A percentile compares a stretch with the other conserved stretches of the same genome.
These are phyloP conservation scores for Zenarchopterus dispar DNA, from an alignment of 2,797 vertebrate genomes.

Conservation along the genomic window DNA sequence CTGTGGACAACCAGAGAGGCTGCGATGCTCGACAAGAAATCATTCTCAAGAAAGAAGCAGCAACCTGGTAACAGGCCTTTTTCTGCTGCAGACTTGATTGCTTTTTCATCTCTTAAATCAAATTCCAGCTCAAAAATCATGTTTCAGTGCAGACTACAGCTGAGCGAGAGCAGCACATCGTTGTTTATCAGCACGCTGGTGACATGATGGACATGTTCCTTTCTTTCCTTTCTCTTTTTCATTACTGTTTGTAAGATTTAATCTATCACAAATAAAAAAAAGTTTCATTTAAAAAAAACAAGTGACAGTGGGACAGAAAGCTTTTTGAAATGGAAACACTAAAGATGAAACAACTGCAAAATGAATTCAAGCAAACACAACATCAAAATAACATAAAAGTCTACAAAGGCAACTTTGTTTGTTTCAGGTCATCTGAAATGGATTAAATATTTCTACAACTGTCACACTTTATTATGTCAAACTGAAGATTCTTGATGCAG, in stretches of 20 bases:
- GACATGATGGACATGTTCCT: conserved; percentile 11
- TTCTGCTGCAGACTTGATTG: conserved; percentile 29
- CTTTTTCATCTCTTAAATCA: conserved; percentile 28
- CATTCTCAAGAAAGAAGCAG: conserved; percentile 13
- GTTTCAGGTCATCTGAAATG: no score
- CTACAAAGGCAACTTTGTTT: no score
- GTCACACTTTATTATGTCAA: no score
- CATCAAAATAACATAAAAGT: no score
- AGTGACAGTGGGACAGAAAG: not conserved
- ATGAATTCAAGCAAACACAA: no score
- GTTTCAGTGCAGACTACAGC: conserved; percentile 12
- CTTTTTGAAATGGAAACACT: not conserved
- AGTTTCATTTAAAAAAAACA: not conserved
- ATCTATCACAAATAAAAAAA: conserved; percentile 8
- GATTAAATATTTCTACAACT: no score
- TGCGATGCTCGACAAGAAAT: conserved; percentile 1
- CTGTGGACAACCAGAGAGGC: not conserved
- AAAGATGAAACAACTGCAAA: not conserved
- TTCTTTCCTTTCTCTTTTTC: not conserved
- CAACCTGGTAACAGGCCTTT: conserved; percentile 7
- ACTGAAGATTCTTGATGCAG: no score
- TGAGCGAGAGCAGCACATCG: not conserved
- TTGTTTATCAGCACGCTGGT: not conserved
- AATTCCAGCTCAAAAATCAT: conserved; percentile 32
- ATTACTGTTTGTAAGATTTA: conserved; percentile 1